Evolutionary conservation across 1,140 invertebrate genomes (phyloP), one percentile per base, ranked within the genome.

Genomic region (Trachymyrmex septentrionalis): DNA sequence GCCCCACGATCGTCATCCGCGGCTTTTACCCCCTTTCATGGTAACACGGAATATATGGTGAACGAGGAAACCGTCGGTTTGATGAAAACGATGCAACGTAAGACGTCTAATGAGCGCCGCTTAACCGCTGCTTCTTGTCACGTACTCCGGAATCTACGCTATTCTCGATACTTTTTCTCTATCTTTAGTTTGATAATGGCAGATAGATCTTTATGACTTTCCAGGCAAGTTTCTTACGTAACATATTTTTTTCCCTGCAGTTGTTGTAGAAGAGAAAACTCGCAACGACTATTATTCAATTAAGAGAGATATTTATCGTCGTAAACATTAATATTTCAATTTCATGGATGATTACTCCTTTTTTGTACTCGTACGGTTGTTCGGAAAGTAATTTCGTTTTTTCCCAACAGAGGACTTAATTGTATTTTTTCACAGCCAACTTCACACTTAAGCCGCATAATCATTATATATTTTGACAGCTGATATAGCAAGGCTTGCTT

Each of bases 1-100:
- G n/a, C n/a, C 55, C 72, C 87, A 64, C 53, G 88, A 90, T 90
- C 88, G 66, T 90, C 88, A 89, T 90, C 85, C 75, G 75, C 59
- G 59, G 9, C 59, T 64, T 59, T 80, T 66, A 86, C 38, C 85
- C 59, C 72, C 38, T 89, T 90, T 78, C 64, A 75, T 61, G 80
- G 80, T 48, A 67, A 80, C 48, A 64, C 21, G 19, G 38, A 61
- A 44, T 84, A 84, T 84, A 75, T 61, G 80, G 80, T 24, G 80
- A 84, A 84, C 69, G 69, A 84, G 69, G 80, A 84, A 84, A n/a
- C 44, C 24, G 80, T 75, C 55, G 55, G 38, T 73, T 73, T 24
- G 80, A 84, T 61, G 69, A 75, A 55, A 84, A 84, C 55, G 80
- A 82, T 48, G 24, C 80, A 14, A 73, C 80, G 19, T 73, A 64